Percentiles rank a stretch among this genome's conserved stretches.
Conservation (phyloP, 1,140 invertebrate species). For the Rhopalosiphum padi region DNA sequence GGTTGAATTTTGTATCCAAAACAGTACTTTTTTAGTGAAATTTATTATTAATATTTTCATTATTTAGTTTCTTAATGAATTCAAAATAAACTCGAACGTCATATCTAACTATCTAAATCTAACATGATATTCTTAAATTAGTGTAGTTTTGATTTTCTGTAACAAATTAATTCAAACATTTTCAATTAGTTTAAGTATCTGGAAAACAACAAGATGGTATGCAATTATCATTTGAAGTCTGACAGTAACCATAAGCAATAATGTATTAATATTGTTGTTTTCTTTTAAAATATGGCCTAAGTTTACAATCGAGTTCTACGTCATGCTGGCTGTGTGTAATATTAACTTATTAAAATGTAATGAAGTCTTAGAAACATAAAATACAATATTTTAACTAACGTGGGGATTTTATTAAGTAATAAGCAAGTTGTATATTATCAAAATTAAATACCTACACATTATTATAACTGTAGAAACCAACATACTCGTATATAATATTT, state of each 20-base stretch:
- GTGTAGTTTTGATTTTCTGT: neutral
- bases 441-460: neutral
- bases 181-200: neutral
- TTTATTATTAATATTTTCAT: conserved; percentile 13
- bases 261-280: neutral
- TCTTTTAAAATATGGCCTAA: neutral
- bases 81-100: neutral
- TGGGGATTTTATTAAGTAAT: neutral
- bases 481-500: neutral
- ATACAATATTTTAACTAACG: neutral
- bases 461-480: neutral
- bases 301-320: neutral
- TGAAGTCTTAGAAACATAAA: neutral
- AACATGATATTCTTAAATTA: neutral
- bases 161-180: neutral
- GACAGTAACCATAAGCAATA: neutral
- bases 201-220: neutral
- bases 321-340: neutral
- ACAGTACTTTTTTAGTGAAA: neutral
- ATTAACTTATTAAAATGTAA: neutral
- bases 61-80: neutral
- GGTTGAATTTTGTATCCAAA: neutral
- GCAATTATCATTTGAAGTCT: neutral
- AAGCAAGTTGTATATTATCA: neutral
- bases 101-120: neutral